Evolutionary conservation across 2,113 vertebrate species (phyloP).

Genomic region (Zosterops pallidus): DNA sequence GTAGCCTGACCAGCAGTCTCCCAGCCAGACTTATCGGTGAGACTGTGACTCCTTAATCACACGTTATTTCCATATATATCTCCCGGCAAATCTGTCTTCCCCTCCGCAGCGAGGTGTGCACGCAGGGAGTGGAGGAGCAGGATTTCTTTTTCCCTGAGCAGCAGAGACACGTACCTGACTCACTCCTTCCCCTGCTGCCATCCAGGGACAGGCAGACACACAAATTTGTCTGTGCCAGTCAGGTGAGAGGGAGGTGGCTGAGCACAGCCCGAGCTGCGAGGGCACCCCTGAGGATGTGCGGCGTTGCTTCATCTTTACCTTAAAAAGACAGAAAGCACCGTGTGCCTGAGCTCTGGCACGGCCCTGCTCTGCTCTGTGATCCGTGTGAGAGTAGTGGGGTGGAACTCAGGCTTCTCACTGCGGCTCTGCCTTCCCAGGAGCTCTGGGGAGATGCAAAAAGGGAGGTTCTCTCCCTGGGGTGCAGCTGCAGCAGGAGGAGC

Average conservation of each 20-base stretch:
- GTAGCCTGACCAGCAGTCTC: background rate
- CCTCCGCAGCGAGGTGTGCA: background rate
- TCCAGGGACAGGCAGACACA: background rate
- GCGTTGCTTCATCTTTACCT: background rate
- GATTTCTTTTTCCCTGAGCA: background rate
- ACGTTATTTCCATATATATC: accelerated
- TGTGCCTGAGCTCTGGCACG: background rate
- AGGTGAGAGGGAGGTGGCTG: conserved; percentile 54
- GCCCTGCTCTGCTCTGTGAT: accelerated
- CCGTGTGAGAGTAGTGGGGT: background rate
- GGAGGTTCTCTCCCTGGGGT: background rate
- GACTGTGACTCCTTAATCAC: background rate
- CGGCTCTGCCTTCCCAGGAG: background rate
- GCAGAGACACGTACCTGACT: background rate
- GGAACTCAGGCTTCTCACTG: background rate
- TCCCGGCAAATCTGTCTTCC: background rate
- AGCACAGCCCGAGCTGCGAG: background rate
- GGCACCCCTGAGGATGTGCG: background rate
- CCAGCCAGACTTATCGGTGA: background rate
- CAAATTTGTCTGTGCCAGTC: background rate
- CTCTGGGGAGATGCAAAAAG: background rate
- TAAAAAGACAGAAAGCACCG: background rate
- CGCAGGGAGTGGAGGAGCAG: background rate
- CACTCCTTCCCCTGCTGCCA: conserved; percentile 6
- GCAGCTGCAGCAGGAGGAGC: background rate